Base-by-base conservation (phyloP, 2,797 vertebrate genomes). In the Mormyrops boulengeri region DNA sequence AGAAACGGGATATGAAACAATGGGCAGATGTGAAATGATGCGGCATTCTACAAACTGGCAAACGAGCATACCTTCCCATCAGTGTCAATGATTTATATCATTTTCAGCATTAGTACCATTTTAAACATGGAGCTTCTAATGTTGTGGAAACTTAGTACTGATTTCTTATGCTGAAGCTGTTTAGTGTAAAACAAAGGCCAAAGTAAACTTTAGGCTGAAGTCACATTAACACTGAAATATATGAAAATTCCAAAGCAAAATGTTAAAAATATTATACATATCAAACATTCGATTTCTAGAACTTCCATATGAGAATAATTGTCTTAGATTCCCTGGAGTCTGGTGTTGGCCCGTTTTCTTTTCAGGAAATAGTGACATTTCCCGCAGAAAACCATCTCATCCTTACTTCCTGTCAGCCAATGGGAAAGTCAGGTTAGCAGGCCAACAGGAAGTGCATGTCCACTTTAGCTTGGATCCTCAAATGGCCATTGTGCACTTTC, bases 291-390 rank as follows among this genome's bases (percentile, higher is more conserved):
- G 17, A 80, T 80, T 80, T 80, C 1, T 80, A 19, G 34, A 38
- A 80, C 38, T 7, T 44, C 6, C 38, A n/a, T 80, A 44, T 38
- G 4, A 7, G 38, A n/a, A 41, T 34, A 80, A 44, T 17, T 80
- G 73, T 80, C 14, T 17, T 77, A 14, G 34, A 41, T 77, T 77
- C 26, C 66, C 66, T 14, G 1, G 30, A 57, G 84, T 60, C 52
- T 90, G 88, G 89, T 90, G 38, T 89, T 82, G 49, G 73, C 82
- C 69, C 69, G 80, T 89, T 85, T 41, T 34, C 38, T 85, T 89
- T 86, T 82, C 12, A 87, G 41, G 14, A 62, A 77, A 26, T 22
- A 47, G 55, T 82, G 60, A 11, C n/a, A 41, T n/a, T 88, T 89
- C 87, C 80, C 50, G 22, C 57, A 77, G 44, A 50, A 9, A 9